Base-by-base conservation (phyloP, 2,113 vertebrate species). In the Mesembrinibis cayennensis region DNA sequence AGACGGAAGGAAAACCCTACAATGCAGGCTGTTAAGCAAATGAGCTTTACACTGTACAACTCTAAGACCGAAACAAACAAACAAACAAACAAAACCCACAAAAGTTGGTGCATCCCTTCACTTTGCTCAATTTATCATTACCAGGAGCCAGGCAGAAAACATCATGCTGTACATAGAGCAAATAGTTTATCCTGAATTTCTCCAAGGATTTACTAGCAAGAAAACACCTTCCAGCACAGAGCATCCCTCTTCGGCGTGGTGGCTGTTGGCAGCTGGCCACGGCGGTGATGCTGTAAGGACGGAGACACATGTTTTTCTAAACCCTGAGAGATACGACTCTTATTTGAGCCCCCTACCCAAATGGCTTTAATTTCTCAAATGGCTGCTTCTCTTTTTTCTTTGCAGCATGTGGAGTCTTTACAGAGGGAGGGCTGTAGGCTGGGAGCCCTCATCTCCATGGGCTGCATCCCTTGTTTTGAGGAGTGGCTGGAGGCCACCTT, bases 271-370 rank as follows among this genome's bases (percentile, higher is more conserved):
- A 81, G 15, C 38, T 36, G 42, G 21, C 11, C 34, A 7, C 1
- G 8, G 49, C 6, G 7, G 17, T 26, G 82, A 34, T 0, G 0
- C 45, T 42, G 14, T 10, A 14, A 65, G 44, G 38, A 72, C 29
- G 6, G 0, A 2, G 71, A 53, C 13, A 2, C 1, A 0, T 1
- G 9, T 18, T 61, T 11, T 58, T 8, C 44, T 53, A 38, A 85
- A 78, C 42, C 30, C 42, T 53, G 13, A 67, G 36, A 78, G 16
- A 10, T 9, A 26, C 0, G 8, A 20, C 19, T 52, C 36, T 23
- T 2, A 26, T 17, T 30, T 36, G n/a, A 79, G 29, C 8, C 4
- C 14, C 9, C 22, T 30, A 6, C 47, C 32, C 27, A 22, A 38
- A n/a, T 4, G 3, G 23, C 9, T 56, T 71, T 38, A 12, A 42